Percentiles rank a stretch among this genome's conserved stretches.
Evolutionary conservation across 2,797 vertebrate genomes (phyloP).

Genomic region (Trachurus trachurus): DNA sequence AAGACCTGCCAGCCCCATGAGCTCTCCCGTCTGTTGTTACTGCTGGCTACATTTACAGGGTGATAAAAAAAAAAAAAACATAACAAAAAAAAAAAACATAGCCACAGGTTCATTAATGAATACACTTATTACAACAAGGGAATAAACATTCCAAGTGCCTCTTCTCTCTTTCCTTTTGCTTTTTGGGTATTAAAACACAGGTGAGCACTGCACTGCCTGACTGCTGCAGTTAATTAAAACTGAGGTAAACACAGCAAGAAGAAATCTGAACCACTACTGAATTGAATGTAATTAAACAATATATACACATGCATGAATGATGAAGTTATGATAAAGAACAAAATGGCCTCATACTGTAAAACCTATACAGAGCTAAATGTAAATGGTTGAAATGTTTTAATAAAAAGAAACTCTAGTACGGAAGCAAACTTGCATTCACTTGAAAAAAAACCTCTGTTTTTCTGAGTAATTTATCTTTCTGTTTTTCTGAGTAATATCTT

Average conservation of each 20-base stretch:
- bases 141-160: slow-evolving; percentile 12
- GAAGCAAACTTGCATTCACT: too few species aligned
- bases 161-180: slow-evolving; percentile 10
- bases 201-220: slow-evolving; percentile 7
- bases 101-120: slow-evolving; percentile 21
- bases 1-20: slow-evolving; percentile 59
- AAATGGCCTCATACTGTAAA: background rate
- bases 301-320: slow-evolving; percentile 1
- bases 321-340: slow-evolving; percentile 16
- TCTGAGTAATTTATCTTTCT: too few species aligned
- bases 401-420: slow-evolving; percentile 45
- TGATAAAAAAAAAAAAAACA: too few species aligned
- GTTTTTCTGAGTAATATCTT: too few species aligned
- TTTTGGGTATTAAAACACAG: background rate
- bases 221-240: slow-evolving; percentile 7
- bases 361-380: slow-evolving; percentile 10
- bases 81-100: slow-evolving; percentile 14
- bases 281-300: slow-evolving; percentile 29
- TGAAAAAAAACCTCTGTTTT: too few species aligned
- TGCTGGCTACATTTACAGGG: slow-evolving; percentile 39
- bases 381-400: slow-evolving; percentile 18
- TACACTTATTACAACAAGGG: slow-evolving; percentile 14
- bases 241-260: slow-evolving; percentile 18
- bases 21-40: slow-evolving; percentile 43
- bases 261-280: slow-evolving; percentile 7